Evolutionary conservation across 2,888 invertebrate species (phyloP).

Genomic region (Rapana venosa): DNA sequence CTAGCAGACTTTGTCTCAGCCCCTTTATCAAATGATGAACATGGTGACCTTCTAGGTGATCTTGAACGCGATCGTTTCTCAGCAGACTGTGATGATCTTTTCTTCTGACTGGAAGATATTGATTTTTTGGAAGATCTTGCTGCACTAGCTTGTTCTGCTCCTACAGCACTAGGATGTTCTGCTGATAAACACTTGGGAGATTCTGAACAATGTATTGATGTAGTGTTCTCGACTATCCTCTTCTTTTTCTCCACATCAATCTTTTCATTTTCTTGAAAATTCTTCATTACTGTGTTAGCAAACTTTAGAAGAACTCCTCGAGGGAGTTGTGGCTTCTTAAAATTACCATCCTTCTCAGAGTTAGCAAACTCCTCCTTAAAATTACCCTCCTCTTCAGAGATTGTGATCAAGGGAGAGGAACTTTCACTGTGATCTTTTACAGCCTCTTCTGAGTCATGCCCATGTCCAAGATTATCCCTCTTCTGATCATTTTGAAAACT

Average conservation of each 20-base stretch:
- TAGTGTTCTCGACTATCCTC: neutral
- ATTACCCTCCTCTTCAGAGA: neutral
- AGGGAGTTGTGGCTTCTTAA: neutral
- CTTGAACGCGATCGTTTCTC: neutral
- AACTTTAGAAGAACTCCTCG: neutral
- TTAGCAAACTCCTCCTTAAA: neutral
- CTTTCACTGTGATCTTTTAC: neutral
- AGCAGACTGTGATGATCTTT: neutral
- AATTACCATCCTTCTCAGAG: neutral
- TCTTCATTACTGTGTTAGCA: neutral
- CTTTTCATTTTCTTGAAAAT: neutral
- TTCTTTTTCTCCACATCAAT: slow-evolving; percentile 4
- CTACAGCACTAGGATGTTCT: neutral
- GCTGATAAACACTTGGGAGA: neutral
- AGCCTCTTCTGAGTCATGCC: neutral
- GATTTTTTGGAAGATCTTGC: neutral
- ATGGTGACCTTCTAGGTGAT: neutral
- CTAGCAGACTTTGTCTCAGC: neutral
- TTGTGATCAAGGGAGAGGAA: too few species aligned
- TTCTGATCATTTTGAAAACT: neutral
- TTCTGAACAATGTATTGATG: neutral
- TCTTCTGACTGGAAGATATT: neutral
- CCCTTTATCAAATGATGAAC: neutral
- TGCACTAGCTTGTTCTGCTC: neutral
- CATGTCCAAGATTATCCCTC: neutral